Evolutionary conservation across 2,113 vertebrate species (phyloP).

Genomic region (Psilopsiagon aymara): DNA sequence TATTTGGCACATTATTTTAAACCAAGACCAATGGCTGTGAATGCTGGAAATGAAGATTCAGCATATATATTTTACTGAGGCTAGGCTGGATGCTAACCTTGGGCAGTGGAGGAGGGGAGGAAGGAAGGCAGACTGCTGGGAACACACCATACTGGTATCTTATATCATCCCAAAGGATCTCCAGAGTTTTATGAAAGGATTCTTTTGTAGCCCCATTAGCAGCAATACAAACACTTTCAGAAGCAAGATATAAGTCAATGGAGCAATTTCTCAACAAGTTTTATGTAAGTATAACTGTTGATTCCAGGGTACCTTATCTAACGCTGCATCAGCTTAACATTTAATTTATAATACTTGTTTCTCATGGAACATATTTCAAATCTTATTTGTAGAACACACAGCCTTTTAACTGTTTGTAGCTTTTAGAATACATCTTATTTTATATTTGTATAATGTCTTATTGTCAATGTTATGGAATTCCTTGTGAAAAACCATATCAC

Average conservation of each 20-base stretch:
- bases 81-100: background rate
- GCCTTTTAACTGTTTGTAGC: slow-evolving; percentile 3
- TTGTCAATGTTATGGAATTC: background rate
- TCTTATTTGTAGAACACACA: background rate
- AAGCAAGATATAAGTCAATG: background rate
- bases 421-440: slow-evolving; percentile 30
- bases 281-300: background rate
- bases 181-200: background rate
- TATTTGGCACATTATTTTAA: background rate
- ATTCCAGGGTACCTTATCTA: background rate
- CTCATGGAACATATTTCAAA: background rate
- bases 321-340: background rate
- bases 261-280: background rate
- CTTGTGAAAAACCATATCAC: background rate
- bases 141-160: background rate
- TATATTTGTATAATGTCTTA: background rate
- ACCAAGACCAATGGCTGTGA: background rate
- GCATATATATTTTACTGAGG: background rate
- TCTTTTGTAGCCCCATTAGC: background rate
- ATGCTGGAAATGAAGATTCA: background rate
- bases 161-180: background rate
- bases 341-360: background rate
- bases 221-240: background rate
- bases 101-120: background rate
- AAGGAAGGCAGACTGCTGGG: background rate